Evolutionary conservation across 1,140 invertebrate genomes (phyloP).

Genomic region (Leptopilina clavipes): DNA sequence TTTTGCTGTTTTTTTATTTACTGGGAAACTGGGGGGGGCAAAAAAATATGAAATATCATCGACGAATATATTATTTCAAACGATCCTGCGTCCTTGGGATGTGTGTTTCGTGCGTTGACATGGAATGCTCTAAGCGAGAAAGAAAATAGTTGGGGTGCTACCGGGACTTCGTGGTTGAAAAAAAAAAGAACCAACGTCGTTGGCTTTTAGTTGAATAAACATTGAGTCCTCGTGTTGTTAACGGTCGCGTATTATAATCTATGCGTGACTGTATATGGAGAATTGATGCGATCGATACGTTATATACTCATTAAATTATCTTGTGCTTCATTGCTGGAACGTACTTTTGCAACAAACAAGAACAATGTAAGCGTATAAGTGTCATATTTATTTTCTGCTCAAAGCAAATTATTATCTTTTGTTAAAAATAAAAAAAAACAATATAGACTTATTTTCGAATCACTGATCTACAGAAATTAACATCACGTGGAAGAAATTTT

Average conservation of each 20-base stretch:
- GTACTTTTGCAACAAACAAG: slow-evolving; percentile 1
- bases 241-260: slow-evolving; percentile 46
- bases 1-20: slow-evolving; percentile 43
- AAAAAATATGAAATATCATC: slow-evolving; percentile 52
- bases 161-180: slow-evolving; percentile 42
- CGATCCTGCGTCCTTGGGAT: slow-evolving; percentile 33
- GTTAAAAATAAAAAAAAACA: neutral
- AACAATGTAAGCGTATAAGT: neutral
- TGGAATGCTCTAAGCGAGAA: slow-evolving; percentile 37
- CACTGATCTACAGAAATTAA: neutral
- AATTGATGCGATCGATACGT: slow-evolving; percentile 49
- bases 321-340: slow-evolving; percentile 15
- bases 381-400: neutral
- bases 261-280: slow-evolving; percentile 53
- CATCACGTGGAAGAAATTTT: neutral
- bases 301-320: slow-evolving; percentile 12
- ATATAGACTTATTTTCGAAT: neutral
- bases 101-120: slow-evolving; percentile 8
- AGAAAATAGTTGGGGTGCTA: slow-evolving; percentile 57
- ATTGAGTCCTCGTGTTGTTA: slow-evolving; percentile 50
- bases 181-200: slow-evolving; percentile 44
- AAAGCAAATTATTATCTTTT: neutral
- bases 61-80: slow-evolving; percentile 39
- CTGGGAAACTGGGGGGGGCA: slow-evolving; percentile 35
- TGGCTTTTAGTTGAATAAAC: slow-evolving; percentile 69